Evolutionary conservation across 2,888 invertebrate genomes (phyloP), one percentile per base, ranked within the genome.

Genomic region (Spisula solida): DNA sequence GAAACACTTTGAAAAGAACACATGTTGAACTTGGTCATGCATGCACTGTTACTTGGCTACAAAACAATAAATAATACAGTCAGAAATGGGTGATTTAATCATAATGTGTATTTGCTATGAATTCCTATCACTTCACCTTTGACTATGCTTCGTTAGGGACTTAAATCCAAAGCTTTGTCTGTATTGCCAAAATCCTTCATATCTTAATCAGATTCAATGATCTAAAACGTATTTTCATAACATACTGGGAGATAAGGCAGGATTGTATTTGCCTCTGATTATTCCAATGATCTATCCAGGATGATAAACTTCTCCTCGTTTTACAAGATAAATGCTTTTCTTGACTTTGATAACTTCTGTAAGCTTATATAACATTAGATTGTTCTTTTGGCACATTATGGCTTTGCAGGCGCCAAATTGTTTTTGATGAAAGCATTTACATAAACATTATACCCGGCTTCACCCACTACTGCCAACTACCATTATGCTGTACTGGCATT

Each of bases 161-260:
- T 6, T n/a, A 31, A 84, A 84, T 78, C 48, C 10, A 14, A 31
- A 18, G 47, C 51, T 84, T 84, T 84, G 55, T 78, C 14, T 48
- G 20, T 1, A 0, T 47, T 84, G 84, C 84, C 84, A 84, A 84
- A 31, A 31, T 25, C 78, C 29, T 31, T 75, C 75, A 25, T 78
- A 75, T 41, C 78, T 48, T 84, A 70, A 84, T 84, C 29, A 75
- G 70, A 48, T 51, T 55, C 48, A 25, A 78, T 84, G 84, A 78
- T 51, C 84, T 84, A 78, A 75, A 84, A 84, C 31, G 25, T 78
- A 84, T 84, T 84, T 84, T 78, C 84, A 75, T 82, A 29, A 83
- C 78, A 84, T 12, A 25, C 34, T 14, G 4, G 31, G 2, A 75
- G 75, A 75, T 75, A 66, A 66, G 25, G 25, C 8, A 6, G 8